Percentiles rank a stretch among this genome's conserved stretches.
These are phyloP conservation scores for Troilus luridus DNA, from an alignment of 2,888 invertebrate species.

Conservation along the genomic window DNA sequence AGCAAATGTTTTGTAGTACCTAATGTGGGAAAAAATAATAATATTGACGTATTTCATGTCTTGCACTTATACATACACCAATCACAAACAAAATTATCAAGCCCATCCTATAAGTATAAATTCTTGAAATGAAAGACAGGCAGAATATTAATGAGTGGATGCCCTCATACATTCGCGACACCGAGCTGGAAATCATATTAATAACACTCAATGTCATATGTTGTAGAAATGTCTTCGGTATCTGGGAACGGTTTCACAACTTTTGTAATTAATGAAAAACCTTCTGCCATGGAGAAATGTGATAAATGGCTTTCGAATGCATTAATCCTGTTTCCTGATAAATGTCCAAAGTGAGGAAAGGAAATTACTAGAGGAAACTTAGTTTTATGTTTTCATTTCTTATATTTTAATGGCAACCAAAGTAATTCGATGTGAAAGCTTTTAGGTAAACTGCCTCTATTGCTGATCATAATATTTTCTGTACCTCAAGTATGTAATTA, in stretches of 20 bases:
- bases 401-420: background rate
- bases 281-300: background rate
- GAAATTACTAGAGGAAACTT: background rate
- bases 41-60: too few species aligned
- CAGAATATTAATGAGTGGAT: background rate
- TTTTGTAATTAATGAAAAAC: constrained; percentile 46
- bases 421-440: background rate
- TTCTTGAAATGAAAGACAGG: background rate
- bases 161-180: background rate
- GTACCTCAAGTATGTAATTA: too few species aligned
- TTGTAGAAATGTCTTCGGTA: constrained; percentile 22
- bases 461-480: background rate
- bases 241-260: background rate
- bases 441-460: background rate
- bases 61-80: too few species aligned
- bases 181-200: background rate
- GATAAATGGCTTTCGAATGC: constrained; percentile 19
- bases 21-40: too few species aligned
- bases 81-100: too few species aligned
- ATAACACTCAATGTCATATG: constrained; percentile 34
- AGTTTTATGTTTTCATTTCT: background rate
- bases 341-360: constrained; percentile 26
- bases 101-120: background rate
- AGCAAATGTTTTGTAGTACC: too few species aligned
- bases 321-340: constrained; percentile 42